Evolutionary conservation across 2,113 vertebrate species (phyloP).

Genomic region (Puma concolor): DNA sequence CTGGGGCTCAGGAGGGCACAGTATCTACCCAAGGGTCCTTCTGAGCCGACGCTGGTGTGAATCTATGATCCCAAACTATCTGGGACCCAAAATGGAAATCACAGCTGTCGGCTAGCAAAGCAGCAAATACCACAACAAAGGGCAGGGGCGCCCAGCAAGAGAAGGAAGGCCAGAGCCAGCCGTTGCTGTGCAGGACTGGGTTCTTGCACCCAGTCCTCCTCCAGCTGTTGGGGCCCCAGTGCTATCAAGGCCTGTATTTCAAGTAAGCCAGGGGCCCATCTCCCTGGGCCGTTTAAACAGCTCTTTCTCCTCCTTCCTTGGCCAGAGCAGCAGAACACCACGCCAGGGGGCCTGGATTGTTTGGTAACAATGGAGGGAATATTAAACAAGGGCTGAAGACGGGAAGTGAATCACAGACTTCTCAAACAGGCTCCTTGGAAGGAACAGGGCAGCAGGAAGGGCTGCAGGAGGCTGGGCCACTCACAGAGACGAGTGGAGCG

Average conservation of each 20-base stretch:
- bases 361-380: background rate
- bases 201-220: no score
- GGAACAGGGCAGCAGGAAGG: background rate
- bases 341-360: background rate
- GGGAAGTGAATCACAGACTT: slow-evolving; percentile 22
- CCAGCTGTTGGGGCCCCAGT: background rate
- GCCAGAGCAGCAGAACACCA: background rate
- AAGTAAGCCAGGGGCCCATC: background rate
- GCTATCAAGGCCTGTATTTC: background rate
- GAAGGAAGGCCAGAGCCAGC: background rate
- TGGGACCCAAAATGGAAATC: background rate
- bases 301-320: background rate
- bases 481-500: background rate
- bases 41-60: background rate
- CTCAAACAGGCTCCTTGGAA: background rate
- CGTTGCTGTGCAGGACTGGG: background rate
- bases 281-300: background rate
- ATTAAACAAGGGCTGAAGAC: background rate
- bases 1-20: background rate
- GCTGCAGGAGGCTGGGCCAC: background rate
- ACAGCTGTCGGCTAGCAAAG: background rate
- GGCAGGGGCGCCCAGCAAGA: background rate
- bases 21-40: background rate
- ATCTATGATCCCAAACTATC: background rate
- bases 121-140: background rate